Conservation (phyloP, 2,888 invertebrate genomes). For the Rhingia campestris region DNA sequence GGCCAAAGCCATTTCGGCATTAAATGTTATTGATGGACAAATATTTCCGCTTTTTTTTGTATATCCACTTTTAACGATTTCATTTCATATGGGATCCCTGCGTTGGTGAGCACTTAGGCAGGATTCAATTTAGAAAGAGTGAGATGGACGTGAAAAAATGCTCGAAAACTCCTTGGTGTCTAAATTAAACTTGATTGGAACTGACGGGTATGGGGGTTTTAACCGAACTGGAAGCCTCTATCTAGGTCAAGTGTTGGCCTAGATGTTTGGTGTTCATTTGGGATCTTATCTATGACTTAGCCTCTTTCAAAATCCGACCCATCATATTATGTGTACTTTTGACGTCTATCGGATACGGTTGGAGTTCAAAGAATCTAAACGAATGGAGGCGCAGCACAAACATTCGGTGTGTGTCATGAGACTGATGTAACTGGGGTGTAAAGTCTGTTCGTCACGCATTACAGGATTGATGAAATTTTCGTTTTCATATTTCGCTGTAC, state of each 20-base stretch:
- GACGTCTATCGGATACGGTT: neutral
- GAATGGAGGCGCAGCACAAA: slow-evolving; percentile 31
- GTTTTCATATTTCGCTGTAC: neutral
- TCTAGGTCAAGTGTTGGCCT: slow-evolving; percentile 32
- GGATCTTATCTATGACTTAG: slow-evolving; percentile 11
- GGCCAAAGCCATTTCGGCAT: slow-evolving; percentile 53
- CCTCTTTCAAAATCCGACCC: neutral
- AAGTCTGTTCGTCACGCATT: slow-evolving; percentile 31
- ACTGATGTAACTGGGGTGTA: slow-evolving; percentile 15
- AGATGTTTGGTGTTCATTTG: slow-evolving; percentile 24
- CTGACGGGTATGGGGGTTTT: slow-evolving; percentile 9
- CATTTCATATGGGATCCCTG: slow-evolving; percentile 6
- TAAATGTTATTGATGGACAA: slow-evolving; percentile 62
- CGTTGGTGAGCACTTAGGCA: slow-evolving; percentile 33
- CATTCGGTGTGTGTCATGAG: slow-evolving; percentile 3
- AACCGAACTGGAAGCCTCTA: slow-evolving; percentile 1
- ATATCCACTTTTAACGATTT: slow-evolving; percentile 20
- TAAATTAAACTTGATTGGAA: slow-evolving; percentile 49
- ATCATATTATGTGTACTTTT: neutral
- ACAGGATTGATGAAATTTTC: slow-evolving; percentile 20
- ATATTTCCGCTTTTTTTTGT: slow-evolving; percentile 45
- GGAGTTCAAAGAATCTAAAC: slow-evolving; percentile 12
- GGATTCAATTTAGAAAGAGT: slow-evolving; percentile 4
- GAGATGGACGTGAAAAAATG: slow-evolving; percentile 27
- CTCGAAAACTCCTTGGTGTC: slow-evolving; percentile 15